Base-by-base conservation (phyloP, 37 sponge, comb jelly and placozoan species). In the Ephydatia muelleri region DNA sequence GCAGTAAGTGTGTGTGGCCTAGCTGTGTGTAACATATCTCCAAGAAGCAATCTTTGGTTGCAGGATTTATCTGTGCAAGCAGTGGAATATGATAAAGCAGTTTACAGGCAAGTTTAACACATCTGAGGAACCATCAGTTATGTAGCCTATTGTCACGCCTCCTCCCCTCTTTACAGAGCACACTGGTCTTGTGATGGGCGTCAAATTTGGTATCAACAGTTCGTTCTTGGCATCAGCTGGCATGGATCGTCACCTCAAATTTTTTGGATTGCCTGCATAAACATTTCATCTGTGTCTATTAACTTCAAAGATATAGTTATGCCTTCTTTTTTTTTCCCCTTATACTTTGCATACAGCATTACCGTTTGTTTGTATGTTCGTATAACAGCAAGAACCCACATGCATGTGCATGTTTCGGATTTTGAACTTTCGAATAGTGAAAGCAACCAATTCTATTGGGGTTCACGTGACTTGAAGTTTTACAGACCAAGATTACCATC, bases 161-260 rank as follows among this genome's bases (percentile, higher is more conserved):
- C 31, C 34, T 80, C 43, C 6, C n/a, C 79, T 79, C 23, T 35
- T 57, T 66, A 77, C 81, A 90, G 97, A 95, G 37, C 99, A 99
- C 82, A 82, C 87, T 66, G 88, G 87, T 35, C 77, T 88, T 11
- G 96, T 87, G 57, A 97, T 94, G 69, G 94, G 91, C 65, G 93
- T 99, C 1, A 64, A 79, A 5, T 99, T 99, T 68, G 99, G 99
- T 21, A 87, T 88, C 78, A 95, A 99, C 88, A 96, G 94, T 48
- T 75, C 88, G 19, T 99, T 93, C 86, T 38, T 99, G 39, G 99
- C 91, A 22, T 93, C 96, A 14, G 91, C 80, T 28, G 88, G 91
- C 2, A 94, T 95, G 91, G 99, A 99, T 67, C 87, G 99, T 19
- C 93, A 85, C 65, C 84, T 99, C 68, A 93, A 92, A 70, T 95